phyloP scores from a whole-genome alignment of 1,140 invertebrate species.

The Drosophila equinoxialis region DNA sequence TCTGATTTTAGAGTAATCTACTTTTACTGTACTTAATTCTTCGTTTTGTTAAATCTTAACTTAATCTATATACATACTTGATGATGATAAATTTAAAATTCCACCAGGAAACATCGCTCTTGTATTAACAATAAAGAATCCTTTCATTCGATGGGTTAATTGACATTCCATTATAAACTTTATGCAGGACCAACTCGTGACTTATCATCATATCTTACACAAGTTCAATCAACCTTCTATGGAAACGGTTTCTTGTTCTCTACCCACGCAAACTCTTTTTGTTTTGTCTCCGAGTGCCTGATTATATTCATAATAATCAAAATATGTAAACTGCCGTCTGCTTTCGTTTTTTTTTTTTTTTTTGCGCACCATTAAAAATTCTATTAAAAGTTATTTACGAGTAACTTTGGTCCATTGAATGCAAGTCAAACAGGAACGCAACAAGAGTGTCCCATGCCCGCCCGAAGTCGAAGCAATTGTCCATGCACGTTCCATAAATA shows the following conservation, averaged over 20 bases:
- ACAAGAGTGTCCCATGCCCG: conserved; percentile 17
- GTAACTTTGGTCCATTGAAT: conserved; percentile 76
- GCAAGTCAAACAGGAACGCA: conserved; percentile 61
- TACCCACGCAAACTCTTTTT: too few relatives aligned
- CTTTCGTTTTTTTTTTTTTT: not conserved
- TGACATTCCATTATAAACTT: not conserved
- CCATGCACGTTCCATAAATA: conserved; percentile 80
- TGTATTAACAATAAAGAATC: not conserved
- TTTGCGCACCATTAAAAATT: conserved; percentile 66
- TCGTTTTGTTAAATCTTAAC: too few relatives aligned
- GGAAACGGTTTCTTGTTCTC: not conserved
- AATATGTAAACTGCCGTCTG: conserved; percentile 1
- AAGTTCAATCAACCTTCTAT: not conserved
- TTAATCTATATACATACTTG: too few relatives aligned
- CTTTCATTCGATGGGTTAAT: not conserved
- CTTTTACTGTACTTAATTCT: too few relatives aligned
- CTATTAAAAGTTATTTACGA: conserved; percentile 80
- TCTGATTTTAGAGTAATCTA: too few relatives aligned
- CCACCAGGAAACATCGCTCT: too few relatives aligned
- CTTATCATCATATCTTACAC: not conserved
- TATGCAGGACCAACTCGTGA: not conserved
- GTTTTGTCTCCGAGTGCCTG: not conserved
- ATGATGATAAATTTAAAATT: too few relatives aligned
- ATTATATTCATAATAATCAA: conserved; percentile 9
- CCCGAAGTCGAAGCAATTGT: conserved; percentile 53